Evolutionary conservation across 2,888 invertebrate genomes (phyloP), one percentile per base, ranked within the genome.

Genomic region (Alsophila aescularia): DNA sequence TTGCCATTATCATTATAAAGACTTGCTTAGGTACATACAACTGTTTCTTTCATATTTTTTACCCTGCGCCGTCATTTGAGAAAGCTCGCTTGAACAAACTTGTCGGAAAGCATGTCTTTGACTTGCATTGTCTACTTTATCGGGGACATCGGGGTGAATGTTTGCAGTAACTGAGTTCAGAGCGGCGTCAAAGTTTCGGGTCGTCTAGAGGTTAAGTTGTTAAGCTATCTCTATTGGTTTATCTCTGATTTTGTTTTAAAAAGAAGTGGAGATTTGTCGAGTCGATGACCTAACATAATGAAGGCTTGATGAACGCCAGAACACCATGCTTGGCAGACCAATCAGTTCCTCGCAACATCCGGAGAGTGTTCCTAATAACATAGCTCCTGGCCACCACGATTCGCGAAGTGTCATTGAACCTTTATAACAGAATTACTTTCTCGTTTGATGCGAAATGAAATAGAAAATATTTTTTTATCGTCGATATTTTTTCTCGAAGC

Each of bases 361-460:
- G 50, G 50, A 64, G 49, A 45, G 31, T 59, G 44, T 58, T 56
- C 51, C 44, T 49, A 49, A 41, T 58, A 58, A 16, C 48, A 58
- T 37, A 56, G 47, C 55, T 52, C 53, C 55, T 37, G 36, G 40
- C 42, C 44, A 53, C 42, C 53, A 52, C 62, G 43, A 60, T 62
- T 66, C 58, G 52, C 62, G 44, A 62, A 68, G 56, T 62, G 64
- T 73, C 67, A 74, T 70, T 70, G 66, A 70, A 72, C 64, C 67
- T 64, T 69, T 67, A 64, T 65, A 72, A 73, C 69, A 61, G 18
- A 68, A 68, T 67, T 66, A 69, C 64, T 64, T 69, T 64, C 57
- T 67, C 52, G 65, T 65, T 67, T 60, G 67, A 45, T 69, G 67
- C 34, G 41, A 56, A 68, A 51, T 62, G 54, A 62, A 67, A 69